Base-by-base conservation (phyloP, 2,888 invertebrate species). In the Trissolcus brochymenae region DNA sequence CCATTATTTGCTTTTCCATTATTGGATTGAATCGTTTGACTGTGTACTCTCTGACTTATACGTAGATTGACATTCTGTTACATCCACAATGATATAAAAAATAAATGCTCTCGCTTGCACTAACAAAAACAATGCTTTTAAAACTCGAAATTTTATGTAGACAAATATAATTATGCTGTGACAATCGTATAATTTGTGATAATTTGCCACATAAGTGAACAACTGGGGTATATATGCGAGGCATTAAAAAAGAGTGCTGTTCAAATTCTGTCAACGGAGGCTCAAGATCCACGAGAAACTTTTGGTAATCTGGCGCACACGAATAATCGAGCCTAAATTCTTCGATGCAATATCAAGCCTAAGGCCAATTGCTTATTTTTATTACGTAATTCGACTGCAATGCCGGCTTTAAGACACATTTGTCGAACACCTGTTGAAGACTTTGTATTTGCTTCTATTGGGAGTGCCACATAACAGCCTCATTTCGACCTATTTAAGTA, bases 391-490 rank as follows among this genome's bases (percentile, higher is more conserved):
- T 62, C 76, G n/a, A 64, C 65, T 61, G 72, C 73, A 73, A 68
- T 66, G 73, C 75, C 65, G 76, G 76, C 54, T 65, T 79, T 79
- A 79, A 79, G 79, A 79, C 73, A 79, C 79, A 68, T 79, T 79
- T 79, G 76, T 76, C 79, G 76, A 79, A 79, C 79, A 79, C 76
- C 79, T 79, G 79, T 79, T 79, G 76, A 79, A 14, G 76, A 79
- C 67, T 79, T 76, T 76, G 76, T 76, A 79, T n/a, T n/a, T n/a
- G 73, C 76, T 62, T 66, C 66, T 76, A 76, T 79, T 70, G 70
- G 55, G 65, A 74, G 67, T 79, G 66, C 73, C 70, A 74, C 71
- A 70, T 76, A 74, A 79, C 70, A 70, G 70, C 74, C 65, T 67
- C 68, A 19, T 19, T 11, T 76, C 79, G 76, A 79, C 79, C 73